These are phyloP conservation scores for Charanyca ferruginea DNA, from an alignment of 2,888 invertebrate genomes.

Conservation along the genomic window DNA sequence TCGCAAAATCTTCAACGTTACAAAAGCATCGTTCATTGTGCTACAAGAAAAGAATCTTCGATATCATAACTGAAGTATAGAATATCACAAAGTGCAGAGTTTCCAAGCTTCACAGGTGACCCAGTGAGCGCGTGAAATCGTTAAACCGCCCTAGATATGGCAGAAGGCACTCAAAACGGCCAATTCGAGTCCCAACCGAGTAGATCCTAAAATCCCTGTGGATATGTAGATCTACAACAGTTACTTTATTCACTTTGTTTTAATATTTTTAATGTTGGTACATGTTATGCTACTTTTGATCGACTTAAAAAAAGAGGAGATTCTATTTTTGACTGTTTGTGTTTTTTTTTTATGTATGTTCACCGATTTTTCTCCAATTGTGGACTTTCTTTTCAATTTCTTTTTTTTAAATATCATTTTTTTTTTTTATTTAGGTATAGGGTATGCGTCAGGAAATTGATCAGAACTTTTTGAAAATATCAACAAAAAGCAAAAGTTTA, in stretches of 20 bases:
- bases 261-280: slow-evolving; percentile 11
- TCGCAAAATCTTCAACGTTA: slow-evolving; percentile 5
- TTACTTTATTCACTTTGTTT: slow-evolving; percentile 47
- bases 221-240: slow-evolving; percentile 24
- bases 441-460: no score
- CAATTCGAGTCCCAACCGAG: slow-evolving; percentile 31
- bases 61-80: slow-evolving; percentile 14
- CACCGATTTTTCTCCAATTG: no score
- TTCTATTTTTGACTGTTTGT: no score
- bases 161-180: slow-evolving; percentile 47
- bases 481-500: no score
- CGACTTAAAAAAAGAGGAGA: no score
- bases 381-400: no score
- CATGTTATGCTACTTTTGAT: not conserved
- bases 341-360: no score
- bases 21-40: slow-evolving; percentile 22
- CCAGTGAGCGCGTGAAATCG: slow-evolving; percentile 47
- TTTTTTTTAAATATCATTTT: no score
- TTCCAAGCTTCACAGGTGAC: slow-evolving; percentile 37
- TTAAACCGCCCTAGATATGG: slow-evolving; percentile 49
- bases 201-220: slow-evolving; percentile 35
- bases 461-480: no score
- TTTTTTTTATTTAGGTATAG: no score
- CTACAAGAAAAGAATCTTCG: slow-evolving; percentile 28
- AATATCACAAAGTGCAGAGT: slow-evolving; percentile 14